Conservation (phyloP, 1,140 invertebrate species). For the Macrocentrus cingulum region DNA sequence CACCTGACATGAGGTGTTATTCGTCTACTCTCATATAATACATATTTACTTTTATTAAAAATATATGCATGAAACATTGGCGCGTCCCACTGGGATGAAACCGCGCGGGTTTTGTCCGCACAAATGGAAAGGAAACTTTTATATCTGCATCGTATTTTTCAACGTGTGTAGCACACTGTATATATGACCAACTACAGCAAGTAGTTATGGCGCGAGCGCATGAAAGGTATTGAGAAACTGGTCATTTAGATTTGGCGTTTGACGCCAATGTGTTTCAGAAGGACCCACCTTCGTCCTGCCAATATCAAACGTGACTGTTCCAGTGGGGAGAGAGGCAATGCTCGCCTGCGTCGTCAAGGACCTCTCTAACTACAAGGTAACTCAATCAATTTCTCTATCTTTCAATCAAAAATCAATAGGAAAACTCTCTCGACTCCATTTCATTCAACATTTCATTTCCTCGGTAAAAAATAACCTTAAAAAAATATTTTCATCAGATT, state of each 20-base stretch:
- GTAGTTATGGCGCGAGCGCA: too few species aligned
- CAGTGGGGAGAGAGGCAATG: slow-evolving; percentile 64
- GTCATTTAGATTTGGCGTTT: not conserved
- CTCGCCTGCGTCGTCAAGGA: slow-evolving; percentile 66
- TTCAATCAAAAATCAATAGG: too few species aligned
- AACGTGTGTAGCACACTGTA: not conserved
- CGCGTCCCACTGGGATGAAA: too few species aligned
- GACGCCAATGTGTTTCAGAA: slow-evolving; percentile 62
- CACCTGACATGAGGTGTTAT: too few species aligned
- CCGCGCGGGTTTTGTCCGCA: slow-evolving; percentile 14
- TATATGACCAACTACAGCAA: not conserved
- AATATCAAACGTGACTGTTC: slow-evolving; percentile 64
- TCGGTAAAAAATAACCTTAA: too few species aligned
- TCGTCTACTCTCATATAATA: too few species aligned
- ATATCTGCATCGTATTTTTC: slow-evolving; percentile 1
- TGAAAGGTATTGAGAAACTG: not conserved
- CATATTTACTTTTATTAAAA: too few species aligned
- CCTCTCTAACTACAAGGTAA: slow-evolving; percentile 65
- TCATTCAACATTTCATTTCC: too few species aligned
- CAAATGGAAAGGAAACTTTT: slow-evolving; percentile 2
- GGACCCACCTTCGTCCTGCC: slow-evolving; percentile 66
- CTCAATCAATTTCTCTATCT: slow-evolving; percentile 18
- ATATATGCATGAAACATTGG: too few species aligned
- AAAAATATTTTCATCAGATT: too few species aligned
- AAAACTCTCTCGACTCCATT: too few species aligned